Conservation (phyloP, 1,140 invertebrate species). For the Teleopsis dalmanni region DNA sequence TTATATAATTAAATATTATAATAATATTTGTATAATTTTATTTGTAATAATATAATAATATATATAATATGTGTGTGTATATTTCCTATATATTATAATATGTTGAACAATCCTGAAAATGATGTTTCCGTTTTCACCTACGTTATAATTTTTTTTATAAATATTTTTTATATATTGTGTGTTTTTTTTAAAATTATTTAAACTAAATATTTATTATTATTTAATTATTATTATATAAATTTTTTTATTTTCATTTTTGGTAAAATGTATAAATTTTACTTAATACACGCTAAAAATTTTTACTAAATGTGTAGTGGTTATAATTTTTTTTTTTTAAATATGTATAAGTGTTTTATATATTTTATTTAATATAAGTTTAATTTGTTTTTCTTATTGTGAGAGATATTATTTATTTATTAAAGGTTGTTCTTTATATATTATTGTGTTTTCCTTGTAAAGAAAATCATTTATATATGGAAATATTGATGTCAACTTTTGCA, state of each 20-base stretch:
- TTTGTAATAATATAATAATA: background rate
- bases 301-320: background rate
- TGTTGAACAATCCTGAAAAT: slow-evolving; percentile 32
- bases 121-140: slow-evolving; percentile 15
- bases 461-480: slow-evolving; percentile 18
- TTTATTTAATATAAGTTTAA: slow-evolving; percentile 1
- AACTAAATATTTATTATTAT: background rate
- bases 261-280: slow-evolving; percentile 3
- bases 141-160: background rate
- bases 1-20: too few relatives aligned
- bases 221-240: slow-evolving; percentile 18
- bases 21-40: background rate
- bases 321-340: background rate
- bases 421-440: slow-evolving; percentile 6
- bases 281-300: background rate
- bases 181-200: slow-evolving; percentile 1
- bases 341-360: background rate
- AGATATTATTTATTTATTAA: slow-evolving; percentile 3
- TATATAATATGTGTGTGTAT: slow-evolving; percentile 12
- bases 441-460: slow-evolving; percentile 7
- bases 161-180: slow-evolving; percentile 1
- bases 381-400: slow-evolving; percentile 1
- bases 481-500: slow-evolving; percentile 15
- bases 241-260: slow-evolving; percentile 9
- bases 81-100: slow-evolving; percentile 18